Percentiles rank a stretch among this genome's conserved stretches.
phyloP scores from a whole-genome alignment of 2,113 vertebrate species.

The Aphyosemion australe region DNA sequence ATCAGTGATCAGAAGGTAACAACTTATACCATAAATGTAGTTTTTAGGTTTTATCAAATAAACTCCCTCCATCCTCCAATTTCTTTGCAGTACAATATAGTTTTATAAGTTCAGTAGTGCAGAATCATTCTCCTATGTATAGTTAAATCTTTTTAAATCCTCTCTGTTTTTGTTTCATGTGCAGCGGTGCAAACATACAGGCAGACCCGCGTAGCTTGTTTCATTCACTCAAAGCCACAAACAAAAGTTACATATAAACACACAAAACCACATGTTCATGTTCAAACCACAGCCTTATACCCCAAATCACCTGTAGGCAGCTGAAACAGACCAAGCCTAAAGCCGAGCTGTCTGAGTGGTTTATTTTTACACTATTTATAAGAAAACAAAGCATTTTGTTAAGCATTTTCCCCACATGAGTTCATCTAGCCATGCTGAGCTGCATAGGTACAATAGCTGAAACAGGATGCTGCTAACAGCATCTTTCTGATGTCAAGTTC shows the following conservation, averaged over 20 bases:
- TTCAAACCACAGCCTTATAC: not conserved
- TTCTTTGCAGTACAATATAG: slow-evolving; percentile 38
- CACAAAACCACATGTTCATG: slow-evolving; percentile 17
- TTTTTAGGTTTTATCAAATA: slow-evolving; percentile 21
- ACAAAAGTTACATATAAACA: slow-evolving; percentile 39
- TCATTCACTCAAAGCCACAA: slow-evolving; percentile 47
- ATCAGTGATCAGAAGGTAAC: slow-evolving; percentile 34
- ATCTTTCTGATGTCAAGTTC: slow-evolving; percentile 15
- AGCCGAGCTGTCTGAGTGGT: slow-evolving; percentile 10
- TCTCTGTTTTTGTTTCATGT: slow-evolving; percentile 42
- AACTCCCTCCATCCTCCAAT: slow-evolving; percentile 16
- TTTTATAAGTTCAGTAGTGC: slow-evolving; percentile 41
- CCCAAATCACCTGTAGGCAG: no score
- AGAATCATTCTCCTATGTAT: slow-evolving; percentile 13
- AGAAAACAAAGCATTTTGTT: slow-evolving; percentile 8
- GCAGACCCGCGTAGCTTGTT: slow-evolving; percentile 42
- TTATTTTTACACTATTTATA: slow-evolving; percentile 41
- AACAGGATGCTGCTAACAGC: slow-evolving; percentile 28
- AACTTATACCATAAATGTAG: not conserved
- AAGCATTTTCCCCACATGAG: not conserved
- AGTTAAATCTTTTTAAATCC: slow-evolving; percentile 22
- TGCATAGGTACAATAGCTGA: slow-evolving; percentile 41
- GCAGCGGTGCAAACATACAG: slow-evolving; percentile 46
- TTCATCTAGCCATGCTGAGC: slow-evolving; percentile 34
- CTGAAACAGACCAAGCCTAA: not conserved